These are phyloP conservation scores for Diaprepes abbreviatus DNA, from an alignment of 2,888 invertebrate species.

Conservation along the genomic window DNA sequence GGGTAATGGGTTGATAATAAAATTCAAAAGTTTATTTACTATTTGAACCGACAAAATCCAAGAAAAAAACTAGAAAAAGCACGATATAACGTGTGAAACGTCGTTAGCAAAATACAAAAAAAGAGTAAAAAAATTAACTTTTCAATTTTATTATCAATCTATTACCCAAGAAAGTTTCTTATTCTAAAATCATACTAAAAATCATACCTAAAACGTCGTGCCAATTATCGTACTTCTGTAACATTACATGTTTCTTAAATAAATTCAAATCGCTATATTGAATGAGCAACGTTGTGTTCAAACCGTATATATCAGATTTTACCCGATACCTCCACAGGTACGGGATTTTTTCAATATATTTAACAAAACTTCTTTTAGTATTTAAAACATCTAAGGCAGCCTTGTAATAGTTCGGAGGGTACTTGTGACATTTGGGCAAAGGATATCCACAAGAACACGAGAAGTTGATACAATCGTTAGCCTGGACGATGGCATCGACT, in stretches of 20 bases:
- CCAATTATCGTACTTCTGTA: slow-evolving; percentile 74
- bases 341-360: slow-evolving; percentile 74
- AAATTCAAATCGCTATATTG: slow-evolving; percentile 74
- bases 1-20: too few species aligned
- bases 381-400: slow-evolving; percentile 72
- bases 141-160: too few species aligned
- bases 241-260: slow-evolving; percentile 70
- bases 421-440: slow-evolving; percentile 69
- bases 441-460: slow-evolving; percentile 76
- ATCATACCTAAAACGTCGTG: slow-evolving; percentile 66
- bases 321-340: slow-evolving; percentile 75
- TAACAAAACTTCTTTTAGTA: slow-evolving; percentile 59
- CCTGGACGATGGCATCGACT: slow-evolving; percentile 70
- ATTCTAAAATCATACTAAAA: slow-evolving; percentile 16
- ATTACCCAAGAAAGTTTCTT: too few species aligned
- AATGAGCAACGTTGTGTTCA: slow-evolving; percentile 72
- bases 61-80: too few species aligned
- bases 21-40: too few species aligned
- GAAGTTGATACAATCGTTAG: slow-evolving; percentile 70
- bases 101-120: too few species aligned
- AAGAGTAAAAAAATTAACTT: neutral
- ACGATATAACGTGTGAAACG: too few species aligned
- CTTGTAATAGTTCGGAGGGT: slow-evolving; percentile 69
- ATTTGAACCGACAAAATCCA: too few species aligned
- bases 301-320: slow-evolving; percentile 67